These are phyloP conservation scores for Psammodynastes pulverulentus DNA, from an alignment of 2,113 vertebrate species.

Conservation along the genomic window DNA sequence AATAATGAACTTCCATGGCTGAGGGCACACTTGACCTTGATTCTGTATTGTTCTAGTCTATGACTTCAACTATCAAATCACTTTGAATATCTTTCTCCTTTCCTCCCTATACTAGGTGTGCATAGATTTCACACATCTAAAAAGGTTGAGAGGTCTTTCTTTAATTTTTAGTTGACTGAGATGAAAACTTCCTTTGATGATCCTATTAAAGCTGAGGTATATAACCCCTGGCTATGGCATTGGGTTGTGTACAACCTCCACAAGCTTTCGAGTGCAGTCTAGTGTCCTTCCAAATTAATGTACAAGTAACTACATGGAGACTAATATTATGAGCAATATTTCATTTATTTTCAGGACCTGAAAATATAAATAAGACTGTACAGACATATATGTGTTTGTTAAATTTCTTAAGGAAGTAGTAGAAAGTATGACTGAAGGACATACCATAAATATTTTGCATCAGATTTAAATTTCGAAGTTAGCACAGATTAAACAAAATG, in stretches of 20 bases:
- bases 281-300: neutral
- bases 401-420: neutral
- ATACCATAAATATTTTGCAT: neutral
- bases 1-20: neutral
- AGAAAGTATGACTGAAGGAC: neutral
- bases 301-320: neutral
- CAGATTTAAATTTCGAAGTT: neutral
- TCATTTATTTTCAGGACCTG: neutral
- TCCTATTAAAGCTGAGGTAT: neutral
- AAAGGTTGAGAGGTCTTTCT: neutral
- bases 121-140: neutral
- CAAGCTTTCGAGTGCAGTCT: neutral
- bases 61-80: neutral
- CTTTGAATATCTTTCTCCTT: neutral
- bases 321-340: neutral
- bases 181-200: neutral
- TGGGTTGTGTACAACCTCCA: neutral
- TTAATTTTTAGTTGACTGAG: neutral
- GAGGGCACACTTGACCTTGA: neutral
- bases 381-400: neutral
- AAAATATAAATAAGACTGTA: neutral
- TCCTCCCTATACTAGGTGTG: neutral
- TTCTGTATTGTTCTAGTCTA: neutral
- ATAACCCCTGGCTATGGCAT: neutral
- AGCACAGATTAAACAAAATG: neutral